Evolutionary conservation across 2,888 invertebrate genomes (phyloP), one percentile per base, ranked within the genome.

Genomic region (Tenthredo notha): DNA sequence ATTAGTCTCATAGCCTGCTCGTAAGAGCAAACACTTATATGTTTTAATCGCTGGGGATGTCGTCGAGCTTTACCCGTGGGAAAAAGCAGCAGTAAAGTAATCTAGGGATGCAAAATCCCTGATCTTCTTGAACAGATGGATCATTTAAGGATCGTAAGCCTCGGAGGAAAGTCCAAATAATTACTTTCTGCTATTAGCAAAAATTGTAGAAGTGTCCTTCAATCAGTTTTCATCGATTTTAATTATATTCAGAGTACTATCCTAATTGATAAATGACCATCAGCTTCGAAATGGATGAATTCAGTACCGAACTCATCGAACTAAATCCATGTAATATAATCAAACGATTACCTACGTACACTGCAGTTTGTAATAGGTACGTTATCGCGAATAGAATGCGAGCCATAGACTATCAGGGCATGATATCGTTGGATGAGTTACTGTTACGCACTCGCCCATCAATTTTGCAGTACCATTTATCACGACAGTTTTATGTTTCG

Each of bases 331-430:
- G 18, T 77, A n/a, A 29, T 54, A 50, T 54, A 18, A 77, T 77
- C 77, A 18, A 47, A 77, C 50, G 21, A 15, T 40, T 50, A 47
- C 47, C 15, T 50, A 50, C n/a, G 7, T 61, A 58, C 25, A 21
- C 7, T 37, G 37, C 4, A 40, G 61, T 40, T 61, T 25, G 37
- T 21, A 61, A 80, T 61, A 40, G 21, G 21, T 25, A 61, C 61
- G 80, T 80, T 80, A 80, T 80, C 80, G 37, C 25, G 80, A 1
- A 80, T 33, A 40, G 80, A 21, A 61, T 50, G 80, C 80, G 37
- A 15, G 25, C 61, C 61, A 40, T 21, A 40, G 15, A 61, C 61
- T 80, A 54, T 54, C n/a, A n/a, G 33, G 33, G 77, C 33, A 29
- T 54, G 33, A 50, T 77, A 77, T 54, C 77, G 54, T 29, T 61